A percentile compares a stretch with the other conserved stretches of the same genome.
These are phyloP conservation scores for Butorides virescens DNA, from an alignment of 2,113 vertebrate species.

Conservation along the genomic window DNA sequence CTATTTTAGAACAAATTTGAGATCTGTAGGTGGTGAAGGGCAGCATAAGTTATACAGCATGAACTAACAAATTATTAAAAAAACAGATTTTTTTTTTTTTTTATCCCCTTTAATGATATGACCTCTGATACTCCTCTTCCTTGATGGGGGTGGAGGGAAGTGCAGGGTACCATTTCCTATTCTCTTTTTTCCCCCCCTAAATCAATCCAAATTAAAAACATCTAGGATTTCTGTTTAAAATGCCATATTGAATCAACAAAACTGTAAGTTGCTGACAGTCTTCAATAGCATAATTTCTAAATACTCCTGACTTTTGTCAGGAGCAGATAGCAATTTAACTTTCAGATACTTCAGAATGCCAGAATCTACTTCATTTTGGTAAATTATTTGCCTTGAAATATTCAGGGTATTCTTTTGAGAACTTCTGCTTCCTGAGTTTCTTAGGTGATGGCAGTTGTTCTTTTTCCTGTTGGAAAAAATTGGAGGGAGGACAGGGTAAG, in stretches of 20 bases:
- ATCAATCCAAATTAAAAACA: not conserved
- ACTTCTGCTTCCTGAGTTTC: not conserved
- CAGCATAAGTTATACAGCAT: not conserved
- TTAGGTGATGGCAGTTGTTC: not conserved
- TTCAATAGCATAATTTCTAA: not conserved
- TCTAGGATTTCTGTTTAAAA: not conserved
- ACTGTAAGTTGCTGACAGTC: not conserved
- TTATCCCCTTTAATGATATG: not conserved
- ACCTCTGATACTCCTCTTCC: not conserved
- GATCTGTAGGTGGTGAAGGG: not conserved
- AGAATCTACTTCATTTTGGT: not conserved
- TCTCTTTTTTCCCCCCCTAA: rapidly evolving
- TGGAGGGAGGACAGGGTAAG: not conserved
- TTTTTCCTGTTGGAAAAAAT: not conserved
- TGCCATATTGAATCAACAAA: not conserved
- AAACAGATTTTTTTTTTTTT: not conserved
- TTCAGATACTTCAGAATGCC: not conserved
- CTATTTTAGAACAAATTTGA: not conserved
- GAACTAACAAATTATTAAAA: not conserved
- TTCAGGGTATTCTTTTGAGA: not conserved
- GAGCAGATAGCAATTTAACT: not conserved
- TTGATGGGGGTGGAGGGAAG: not conserved
- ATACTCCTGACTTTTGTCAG: not conserved
- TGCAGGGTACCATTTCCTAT: not conserved
- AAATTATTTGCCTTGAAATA: not conserved